Evolutionary conservation across 2,888 invertebrate species (phyloP).

Genomic region (Atethmia centrago): DNA sequence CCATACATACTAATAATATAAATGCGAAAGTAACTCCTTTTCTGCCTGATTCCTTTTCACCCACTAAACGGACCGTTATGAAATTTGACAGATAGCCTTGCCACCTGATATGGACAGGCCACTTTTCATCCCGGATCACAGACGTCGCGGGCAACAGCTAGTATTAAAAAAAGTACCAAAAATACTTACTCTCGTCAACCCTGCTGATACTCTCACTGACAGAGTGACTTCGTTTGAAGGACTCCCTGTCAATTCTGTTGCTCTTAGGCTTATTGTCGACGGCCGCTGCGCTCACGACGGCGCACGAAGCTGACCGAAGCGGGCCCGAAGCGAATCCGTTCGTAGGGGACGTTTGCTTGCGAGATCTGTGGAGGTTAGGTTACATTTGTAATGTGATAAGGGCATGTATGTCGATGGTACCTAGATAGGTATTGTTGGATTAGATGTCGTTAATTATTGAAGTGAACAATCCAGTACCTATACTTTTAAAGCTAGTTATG

Average conservation of each 20-base stretch:
- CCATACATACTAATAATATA: neutral
- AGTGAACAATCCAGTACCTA: neutral
- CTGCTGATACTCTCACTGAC: constrained; percentile 88
- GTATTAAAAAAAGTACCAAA: neutral
- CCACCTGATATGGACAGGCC: neutral
- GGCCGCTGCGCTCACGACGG: constrained; percentile 82
- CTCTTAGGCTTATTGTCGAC: constrained; percentile 77
- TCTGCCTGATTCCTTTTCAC: neutral
- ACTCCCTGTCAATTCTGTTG: constrained; percentile 78
- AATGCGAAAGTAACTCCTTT: neutral
- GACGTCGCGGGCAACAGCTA: neutral
- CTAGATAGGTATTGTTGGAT: neutral
- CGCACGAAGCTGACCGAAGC: constrained; percentile 86
- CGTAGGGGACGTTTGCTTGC: constrained; percentile 84
- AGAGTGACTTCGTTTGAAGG: constrained; percentile 87
- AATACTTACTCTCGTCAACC: constrained; percentile 84
- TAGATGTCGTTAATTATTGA: neutral
- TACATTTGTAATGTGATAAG: constrained; percentile 15
- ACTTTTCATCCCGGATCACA: neutral
- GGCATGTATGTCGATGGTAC: neutral
- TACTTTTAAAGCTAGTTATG: neutral
- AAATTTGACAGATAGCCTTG: too few species aligned
- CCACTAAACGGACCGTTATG: neutral
- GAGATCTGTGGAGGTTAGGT: constrained; percentile 77
- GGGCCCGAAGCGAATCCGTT: constrained; percentile 85